Conservation (phyloP, 2,113 vertebrate species). For the Callorhinus ursinus region DNA sequence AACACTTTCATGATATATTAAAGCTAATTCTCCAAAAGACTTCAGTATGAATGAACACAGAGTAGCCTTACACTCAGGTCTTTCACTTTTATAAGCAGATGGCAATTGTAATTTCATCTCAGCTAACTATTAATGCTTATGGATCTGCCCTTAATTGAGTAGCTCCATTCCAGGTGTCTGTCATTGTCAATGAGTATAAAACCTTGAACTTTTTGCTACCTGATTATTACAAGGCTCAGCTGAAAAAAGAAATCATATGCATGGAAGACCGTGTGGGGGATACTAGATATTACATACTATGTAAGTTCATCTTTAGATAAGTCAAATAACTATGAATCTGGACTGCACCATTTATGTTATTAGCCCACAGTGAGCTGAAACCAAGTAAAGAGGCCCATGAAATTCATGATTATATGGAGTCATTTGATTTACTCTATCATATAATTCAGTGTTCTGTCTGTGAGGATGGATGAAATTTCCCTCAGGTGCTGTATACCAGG, state of each 20-base stretch:
- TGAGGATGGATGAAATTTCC: neutral
- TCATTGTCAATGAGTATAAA: neutral
- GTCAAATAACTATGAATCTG: neutral
- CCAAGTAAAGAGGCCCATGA: neutral
- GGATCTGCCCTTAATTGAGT: neutral
- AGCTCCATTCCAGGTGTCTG: neutral
- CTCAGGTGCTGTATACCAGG: neutral
- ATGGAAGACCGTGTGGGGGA: neutral
- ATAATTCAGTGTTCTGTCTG: neutral
- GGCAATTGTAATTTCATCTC: neutral
- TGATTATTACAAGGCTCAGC: neutral
- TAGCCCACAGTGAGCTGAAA: neutral
- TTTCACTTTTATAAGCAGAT: neutral
- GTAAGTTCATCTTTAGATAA: neutral
- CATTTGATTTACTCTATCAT: neutral
- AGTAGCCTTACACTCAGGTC: neutral
- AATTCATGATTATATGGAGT: neutral
- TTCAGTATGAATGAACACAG: neutral
- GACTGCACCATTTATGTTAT: neutral
- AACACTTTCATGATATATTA: neutral
- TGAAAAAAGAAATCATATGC: neutral
- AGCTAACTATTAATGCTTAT: neutral
- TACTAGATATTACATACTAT: neutral
- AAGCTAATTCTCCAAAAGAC: slow-evolving; percentile 3
- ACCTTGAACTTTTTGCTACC: neutral